A percentile compares a stretch with the other conserved stretches of the same genome.
phyloP scores from a whole-genome alignment of 2,888 invertebrate genomes.

The Corythucha ciliata region DNA sequence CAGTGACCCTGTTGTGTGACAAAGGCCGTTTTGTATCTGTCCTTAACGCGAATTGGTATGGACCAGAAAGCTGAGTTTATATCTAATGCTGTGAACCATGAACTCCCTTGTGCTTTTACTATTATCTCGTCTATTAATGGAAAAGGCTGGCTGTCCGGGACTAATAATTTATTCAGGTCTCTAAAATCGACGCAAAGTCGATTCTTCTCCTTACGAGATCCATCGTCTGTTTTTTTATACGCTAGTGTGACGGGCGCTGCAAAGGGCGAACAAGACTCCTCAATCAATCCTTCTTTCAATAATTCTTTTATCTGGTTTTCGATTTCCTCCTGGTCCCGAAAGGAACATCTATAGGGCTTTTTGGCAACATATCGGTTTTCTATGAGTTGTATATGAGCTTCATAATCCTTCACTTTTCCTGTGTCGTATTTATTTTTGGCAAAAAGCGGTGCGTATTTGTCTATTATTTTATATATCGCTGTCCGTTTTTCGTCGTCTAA shows the following conservation, averaged over 20 bases:
- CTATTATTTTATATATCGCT: too few relatives aligned
- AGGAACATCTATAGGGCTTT: conserved; percentile 22
- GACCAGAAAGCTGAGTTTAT: conserved; percentile 31
- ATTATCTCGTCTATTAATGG: conserved; percentile 28
- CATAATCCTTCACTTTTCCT: conserved; percentile 15
- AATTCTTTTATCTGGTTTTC: conserved; percentile 18
- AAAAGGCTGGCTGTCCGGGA: conserved; percentile 26
- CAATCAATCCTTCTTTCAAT: conserved; percentile 14
- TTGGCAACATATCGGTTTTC: conserved; percentile 23
- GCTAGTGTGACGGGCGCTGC: conserved; percentile 19
- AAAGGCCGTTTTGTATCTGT: conserved; percentile 34
- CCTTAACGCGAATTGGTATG: conserved; percentile 30
- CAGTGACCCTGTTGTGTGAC: conserved; percentile 33
- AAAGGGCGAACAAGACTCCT: conserved; percentile 18
- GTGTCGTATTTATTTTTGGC: conserved; percentile 24
- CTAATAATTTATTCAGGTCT: conserved; percentile 17
- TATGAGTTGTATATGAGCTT: conserved; percentile 17
- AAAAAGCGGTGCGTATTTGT: too few relatives aligned
- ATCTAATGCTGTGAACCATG: conserved; percentile 28
- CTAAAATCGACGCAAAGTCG: conserved; percentile 12
- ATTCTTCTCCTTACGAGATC: too few relatives aligned
- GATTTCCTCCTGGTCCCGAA: conserved; percentile 24
- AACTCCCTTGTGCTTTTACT: conserved; percentile 23
- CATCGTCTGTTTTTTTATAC: conserved; percentile 8
- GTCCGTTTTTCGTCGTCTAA: too few relatives aligned